These are phyloP conservation scores for Stegophylla sp. DNA, from an alignment of 2,888 invertebrate genomes.

Conservation along the genomic window DNA sequence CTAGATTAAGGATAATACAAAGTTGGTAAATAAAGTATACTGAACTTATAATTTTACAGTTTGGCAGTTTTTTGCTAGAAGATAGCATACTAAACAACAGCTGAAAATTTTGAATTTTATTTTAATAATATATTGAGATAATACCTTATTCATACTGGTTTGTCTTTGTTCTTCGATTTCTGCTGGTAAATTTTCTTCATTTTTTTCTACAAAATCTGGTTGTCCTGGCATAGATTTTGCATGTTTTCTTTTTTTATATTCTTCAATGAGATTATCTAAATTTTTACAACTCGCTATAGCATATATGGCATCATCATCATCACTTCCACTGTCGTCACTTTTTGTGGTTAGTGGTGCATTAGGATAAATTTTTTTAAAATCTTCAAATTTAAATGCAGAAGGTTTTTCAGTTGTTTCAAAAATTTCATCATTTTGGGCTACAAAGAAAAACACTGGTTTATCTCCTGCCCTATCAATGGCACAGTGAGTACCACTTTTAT, in stretches of 20 bases:
- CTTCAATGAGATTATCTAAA: conserved; percentile 65
- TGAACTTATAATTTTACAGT: no score
- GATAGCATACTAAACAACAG: no score
- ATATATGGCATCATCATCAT: conserved; percentile 60
- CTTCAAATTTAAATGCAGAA: conserved; percentile 58
- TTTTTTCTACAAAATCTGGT: conserved; percentile 42
- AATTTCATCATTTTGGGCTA: conserved; percentile 69
- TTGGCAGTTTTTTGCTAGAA: no score
- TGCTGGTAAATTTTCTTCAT: conserved; percentile 74
- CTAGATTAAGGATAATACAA: no score
- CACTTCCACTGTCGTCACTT: conserved; percentile 45
- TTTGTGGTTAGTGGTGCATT: conserved; percentile 58
- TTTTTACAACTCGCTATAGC: conserved; percentile 61
- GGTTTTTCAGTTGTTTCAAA: conserved; percentile 63
- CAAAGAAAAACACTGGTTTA: conserved; percentile 70
- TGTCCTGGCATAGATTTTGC: conserved; percentile 66
- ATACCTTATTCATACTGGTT: conserved; percentile 81
- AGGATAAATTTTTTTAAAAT: conserved; percentile 59
- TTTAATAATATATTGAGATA: neutral
- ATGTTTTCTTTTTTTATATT: conserved; percentile 68
- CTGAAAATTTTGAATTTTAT: conserved; percentile 60
- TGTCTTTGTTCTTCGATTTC: conserved; percentile 85
- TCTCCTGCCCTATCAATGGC: conserved; percentile 67
- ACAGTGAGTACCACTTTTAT: conserved; percentile 66
- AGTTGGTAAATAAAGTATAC: no score